A percentile compares a stretch with the other conserved stretches of the same genome.
These are phyloP conservation scores for Myioborus melanocephalus DNA, from an alignment of 2,797 vertebrate species.

Conservation along the genomic window DNA sequence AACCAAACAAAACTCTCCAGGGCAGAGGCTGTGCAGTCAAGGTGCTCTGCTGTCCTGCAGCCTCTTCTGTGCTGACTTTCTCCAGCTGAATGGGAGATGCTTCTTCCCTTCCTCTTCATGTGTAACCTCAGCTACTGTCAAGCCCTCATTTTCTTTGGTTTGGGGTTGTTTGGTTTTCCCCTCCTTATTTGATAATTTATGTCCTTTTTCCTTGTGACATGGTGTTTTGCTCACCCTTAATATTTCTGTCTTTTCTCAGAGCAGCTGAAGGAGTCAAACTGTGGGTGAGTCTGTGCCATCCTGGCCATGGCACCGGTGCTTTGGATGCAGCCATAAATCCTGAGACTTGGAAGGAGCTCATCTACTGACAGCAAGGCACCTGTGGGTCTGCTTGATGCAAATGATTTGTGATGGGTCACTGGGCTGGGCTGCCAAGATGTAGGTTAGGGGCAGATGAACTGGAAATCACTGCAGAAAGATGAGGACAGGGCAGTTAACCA, in stretches of 20 bases:
- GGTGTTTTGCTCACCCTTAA: not conserved
- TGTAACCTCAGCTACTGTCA: not conserved
- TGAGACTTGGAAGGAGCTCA: not conserved
- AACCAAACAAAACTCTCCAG: not conserved
- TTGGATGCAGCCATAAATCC: not conserved
- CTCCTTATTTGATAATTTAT: not conserved
- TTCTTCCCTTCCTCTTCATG: not conserved
- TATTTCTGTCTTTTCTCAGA: not conserved
- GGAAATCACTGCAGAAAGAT: not conserved
- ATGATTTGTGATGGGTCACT: not conserved
- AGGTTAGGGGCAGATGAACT: not conserved
- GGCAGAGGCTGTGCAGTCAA: not conserved
- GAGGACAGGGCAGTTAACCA: accelerated
- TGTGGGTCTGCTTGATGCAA: not conserved
- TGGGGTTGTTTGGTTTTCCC: not conserved
- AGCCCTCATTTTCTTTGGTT: not conserved
- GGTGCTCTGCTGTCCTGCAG: not conserved
- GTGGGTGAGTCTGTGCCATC: not conserved
- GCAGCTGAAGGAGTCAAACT: not conserved
- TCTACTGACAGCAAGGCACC: accelerated
- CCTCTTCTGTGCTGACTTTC: not conserved
- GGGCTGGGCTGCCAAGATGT: not conserved
- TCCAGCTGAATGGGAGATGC: not conserved
- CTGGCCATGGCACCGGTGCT: not conserved
- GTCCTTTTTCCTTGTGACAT: not conserved